A percentile compares a stretch with the other conserved stretches of the same genome.
phyloP scores from a whole-genome alignment of 2,113 vertebrate species.

The Aptenodytes patagonicus region DNA sequence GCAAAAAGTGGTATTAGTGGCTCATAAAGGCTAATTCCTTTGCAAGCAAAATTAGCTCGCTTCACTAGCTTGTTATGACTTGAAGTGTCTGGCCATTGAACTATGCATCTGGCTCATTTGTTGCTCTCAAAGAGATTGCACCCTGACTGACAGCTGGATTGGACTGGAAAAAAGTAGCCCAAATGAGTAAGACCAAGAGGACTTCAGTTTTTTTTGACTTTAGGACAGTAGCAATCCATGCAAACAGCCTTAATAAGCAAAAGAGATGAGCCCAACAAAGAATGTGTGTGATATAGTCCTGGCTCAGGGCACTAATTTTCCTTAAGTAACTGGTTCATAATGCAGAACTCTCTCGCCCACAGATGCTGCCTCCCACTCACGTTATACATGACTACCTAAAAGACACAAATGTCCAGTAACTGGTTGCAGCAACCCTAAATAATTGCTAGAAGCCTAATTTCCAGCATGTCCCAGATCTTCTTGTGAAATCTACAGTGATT shows the following conservation, averaged over 20 bases:
- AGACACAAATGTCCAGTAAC: background rate
- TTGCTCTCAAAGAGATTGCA: slow-evolving; percentile 57
- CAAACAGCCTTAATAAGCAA: slow-evolving; percentile 1
- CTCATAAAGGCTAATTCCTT: slow-evolving; percentile 72
- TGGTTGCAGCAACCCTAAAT: background rate
- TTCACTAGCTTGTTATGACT: slow-evolving; percentile 73
- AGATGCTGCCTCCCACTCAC: background rate
- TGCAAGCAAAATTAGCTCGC: slow-evolving; percentile 70
- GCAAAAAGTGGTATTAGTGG: slow-evolving; percentile 60
- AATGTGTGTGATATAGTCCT: background rate
- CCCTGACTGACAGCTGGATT: slow-evolving; percentile 49
- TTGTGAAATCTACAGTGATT: background rate
- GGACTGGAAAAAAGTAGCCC: slow-evolving; percentile 49
- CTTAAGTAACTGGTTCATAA: background rate
- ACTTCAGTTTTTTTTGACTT: slow-evolving; percentile 19
- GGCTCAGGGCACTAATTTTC: background rate
- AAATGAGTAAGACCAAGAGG: slow-evolving; percentile 55
- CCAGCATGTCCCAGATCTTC: background rate
- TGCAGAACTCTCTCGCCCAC: background rate
- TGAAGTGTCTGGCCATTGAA: slow-evolving; percentile 67
- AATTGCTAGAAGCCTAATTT: background rate
- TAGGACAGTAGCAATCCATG: slow-evolving; percentile 6
- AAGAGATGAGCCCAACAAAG: background rate
- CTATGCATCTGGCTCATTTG: slow-evolving; percentile 69
- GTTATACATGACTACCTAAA: rapidly evolving